A percentile compares a stretch with the other conserved stretches of the same genome.
These are phyloP conservation scores for Plecturocebus donacophilus DNA, from an alignment of 2,113 vertebrate species.

Conservation along the genomic window DNA sequence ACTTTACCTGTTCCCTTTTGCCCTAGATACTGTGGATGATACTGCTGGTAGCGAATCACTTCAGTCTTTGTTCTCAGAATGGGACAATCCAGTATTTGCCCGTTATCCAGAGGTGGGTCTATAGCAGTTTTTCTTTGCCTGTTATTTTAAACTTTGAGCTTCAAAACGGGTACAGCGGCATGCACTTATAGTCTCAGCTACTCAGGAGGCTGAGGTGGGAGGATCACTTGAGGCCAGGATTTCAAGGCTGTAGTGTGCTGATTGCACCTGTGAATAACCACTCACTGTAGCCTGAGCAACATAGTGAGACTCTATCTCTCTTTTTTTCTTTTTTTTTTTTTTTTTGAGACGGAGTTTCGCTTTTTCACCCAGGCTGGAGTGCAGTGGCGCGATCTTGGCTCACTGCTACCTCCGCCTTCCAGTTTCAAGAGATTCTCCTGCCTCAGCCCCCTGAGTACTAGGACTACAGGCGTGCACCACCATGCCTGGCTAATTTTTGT, in stretches of 20 bases:
- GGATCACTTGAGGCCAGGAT: background rate
- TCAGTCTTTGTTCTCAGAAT: constrained; percentile 90
- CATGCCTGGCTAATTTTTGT: too few species aligned
- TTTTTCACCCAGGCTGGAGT: too few species aligned
- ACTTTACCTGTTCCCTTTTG: constrained; percentile 46
- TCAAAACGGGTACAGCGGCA: background rate
- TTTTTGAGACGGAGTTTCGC: too few species aligned
- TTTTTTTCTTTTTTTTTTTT: too few species aligned
- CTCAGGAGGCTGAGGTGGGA: background rate
- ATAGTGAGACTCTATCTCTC: background rate
- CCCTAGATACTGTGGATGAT: constrained; percentile 76
- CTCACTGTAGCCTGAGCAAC: background rate
- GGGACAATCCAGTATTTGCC: constrained; percentile 96
- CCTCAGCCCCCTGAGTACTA: too few species aligned
- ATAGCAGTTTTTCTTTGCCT: background rate
- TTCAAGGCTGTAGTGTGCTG: background rate
- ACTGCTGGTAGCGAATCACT: constrained; percentile 79
- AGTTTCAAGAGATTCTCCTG: too few species aligned
- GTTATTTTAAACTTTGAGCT: constrained; percentile 35
- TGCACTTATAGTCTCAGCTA: background rate
- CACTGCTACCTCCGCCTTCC: too few species aligned
- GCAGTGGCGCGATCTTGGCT: too few species aligned
- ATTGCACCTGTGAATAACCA: background rate
- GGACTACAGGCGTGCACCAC: too few species aligned
- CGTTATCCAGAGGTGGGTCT: constrained; percentile 89